Base-by-base conservation (phyloP, 2,113 vertebrate species). In the Pandion haliaetus region DNA sequence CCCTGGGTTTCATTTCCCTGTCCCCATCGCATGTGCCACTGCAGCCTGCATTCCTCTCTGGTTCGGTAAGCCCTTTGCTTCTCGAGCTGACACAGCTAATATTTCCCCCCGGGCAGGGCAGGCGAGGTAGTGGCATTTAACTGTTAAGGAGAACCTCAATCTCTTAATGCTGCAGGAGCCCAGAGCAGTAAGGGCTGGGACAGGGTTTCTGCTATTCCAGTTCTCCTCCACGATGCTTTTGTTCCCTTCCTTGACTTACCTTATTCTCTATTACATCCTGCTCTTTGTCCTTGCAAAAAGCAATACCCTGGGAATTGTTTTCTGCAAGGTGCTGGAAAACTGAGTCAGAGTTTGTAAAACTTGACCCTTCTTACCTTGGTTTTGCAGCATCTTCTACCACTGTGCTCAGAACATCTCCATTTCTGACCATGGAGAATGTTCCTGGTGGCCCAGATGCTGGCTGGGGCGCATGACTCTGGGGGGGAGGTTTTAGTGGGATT, bases 1-100 rank as follows among this genome's bases (percentile, higher is more conserved):
- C 70, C 70, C 38, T 32, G 66, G 55, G 63, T 73, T 92, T 86
- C 0, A 0, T 47, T 82, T 89, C 63, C 50, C 67, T 74, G 74
- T 96, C 93, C 78, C 85, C 34, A 25, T 15, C 0, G 4, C 1
- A 4, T 67, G 91, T 92, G 95, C 86, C 92, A 79, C 83, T 91
- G 94, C 88, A 65, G 86, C 95, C 91, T 95, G 87, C 87, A 93
- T 97, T 97, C 96, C 91, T 96, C 84, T 91, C 82, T 2, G 7
- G 26, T 87, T 94, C 28, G 0, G 63, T 91, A 93, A 97, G 89
- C 84, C 81, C 26, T 83, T 63, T 86, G 86, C 89, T 78, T 82
- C 94, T 90, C 0, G 0, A 1, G 62, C 97, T 96, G 95, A 95
- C 84, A 79, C 93, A 95, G 96, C 95, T 88, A 50, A 47, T 96